Conservation (phyloP, 23 tunicate species). For the Styela plicata region DNA sequence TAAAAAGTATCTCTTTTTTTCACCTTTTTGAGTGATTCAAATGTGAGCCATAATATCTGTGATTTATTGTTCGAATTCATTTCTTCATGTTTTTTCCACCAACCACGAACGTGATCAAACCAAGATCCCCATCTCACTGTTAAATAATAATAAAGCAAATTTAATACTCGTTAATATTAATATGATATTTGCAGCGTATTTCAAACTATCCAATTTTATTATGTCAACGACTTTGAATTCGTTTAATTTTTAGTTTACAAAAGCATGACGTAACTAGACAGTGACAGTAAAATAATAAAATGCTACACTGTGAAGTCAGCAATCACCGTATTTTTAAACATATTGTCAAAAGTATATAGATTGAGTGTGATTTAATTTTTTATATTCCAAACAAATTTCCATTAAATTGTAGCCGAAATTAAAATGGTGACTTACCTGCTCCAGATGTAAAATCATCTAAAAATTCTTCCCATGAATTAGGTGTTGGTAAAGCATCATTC, state of each 20-base stretch:
- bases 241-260: no score
- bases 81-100: constrained; percentile 22
- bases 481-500: constrained; percentile 33
- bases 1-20: neutral
- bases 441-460: constrained; percentile 15
- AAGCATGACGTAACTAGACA: no score
- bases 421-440: neutral
- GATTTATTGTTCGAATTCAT: neutral
- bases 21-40: constrained; percentile 21
- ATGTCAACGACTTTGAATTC: no score
- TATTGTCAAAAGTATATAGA: no score
- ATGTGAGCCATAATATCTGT: constrained; percentile 26
- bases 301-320: no score
- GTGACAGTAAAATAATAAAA: no score
- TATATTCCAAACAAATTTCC: no score
- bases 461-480: constrained; percentile 26
- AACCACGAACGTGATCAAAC: constrained; percentile 21
- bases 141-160: neutral
- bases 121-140: constrained; percentile 35
- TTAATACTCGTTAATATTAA: no score
- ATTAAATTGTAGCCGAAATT: neutral
- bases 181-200: no score
- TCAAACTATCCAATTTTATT: no score
- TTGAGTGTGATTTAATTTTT: no score
- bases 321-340: no score